Evolutionary conservation across 1,140 invertebrate genomes (phyloP).

Genomic region (Sitophilus oryzae): DNA sequence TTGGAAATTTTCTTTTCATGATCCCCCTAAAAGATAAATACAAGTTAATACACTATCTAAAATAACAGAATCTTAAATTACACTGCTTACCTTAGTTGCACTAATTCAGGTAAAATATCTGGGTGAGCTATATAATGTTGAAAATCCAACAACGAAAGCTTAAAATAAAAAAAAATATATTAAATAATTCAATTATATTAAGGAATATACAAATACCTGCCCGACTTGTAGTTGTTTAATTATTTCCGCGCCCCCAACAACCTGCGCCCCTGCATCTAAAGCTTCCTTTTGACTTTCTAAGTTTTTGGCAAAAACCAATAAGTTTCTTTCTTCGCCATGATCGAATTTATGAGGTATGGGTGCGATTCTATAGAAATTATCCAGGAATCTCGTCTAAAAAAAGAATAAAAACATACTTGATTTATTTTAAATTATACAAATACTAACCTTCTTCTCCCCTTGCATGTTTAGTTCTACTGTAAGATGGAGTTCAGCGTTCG

Average conservation of each 20-base stretch:
- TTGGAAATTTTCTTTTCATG: constrained; percentile 71
- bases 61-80: not conserved
- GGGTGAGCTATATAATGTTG: constrained; percentile 69
- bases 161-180: not conserved
- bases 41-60: not conserved
- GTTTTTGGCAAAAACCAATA: constrained; percentile 67
- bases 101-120: constrained; percentile 68
- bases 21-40: constrained; percentile 50
- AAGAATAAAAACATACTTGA: constrained; percentile 1
- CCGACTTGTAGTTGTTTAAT: constrained; percentile 71
- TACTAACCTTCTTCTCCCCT: constrained; percentile 48
- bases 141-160: constrained; percentile 60
- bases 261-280: constrained; percentile 59
- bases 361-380: constrained; percentile 55
- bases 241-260: constrained; percentile 61
- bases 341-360: constrained; percentile 60
- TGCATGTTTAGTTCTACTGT: constrained; percentile 69
- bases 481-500: constrained; percentile 58
- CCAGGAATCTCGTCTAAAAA: constrained; percentile 57
- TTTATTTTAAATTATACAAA: not conserved
- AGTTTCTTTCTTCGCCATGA: constrained; percentile 54
- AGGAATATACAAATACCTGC: constrained; percentile 31
- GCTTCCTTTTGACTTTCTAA: constrained; percentile 52
- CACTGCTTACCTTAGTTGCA: constrained; percentile 48
- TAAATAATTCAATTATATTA: not conserved